A percentile compares a stretch with the other conserved stretches of the same genome.
Conservation (phyloP, 53 echinoderm and acorn worm species). For the Luidia sarsii region DNA sequence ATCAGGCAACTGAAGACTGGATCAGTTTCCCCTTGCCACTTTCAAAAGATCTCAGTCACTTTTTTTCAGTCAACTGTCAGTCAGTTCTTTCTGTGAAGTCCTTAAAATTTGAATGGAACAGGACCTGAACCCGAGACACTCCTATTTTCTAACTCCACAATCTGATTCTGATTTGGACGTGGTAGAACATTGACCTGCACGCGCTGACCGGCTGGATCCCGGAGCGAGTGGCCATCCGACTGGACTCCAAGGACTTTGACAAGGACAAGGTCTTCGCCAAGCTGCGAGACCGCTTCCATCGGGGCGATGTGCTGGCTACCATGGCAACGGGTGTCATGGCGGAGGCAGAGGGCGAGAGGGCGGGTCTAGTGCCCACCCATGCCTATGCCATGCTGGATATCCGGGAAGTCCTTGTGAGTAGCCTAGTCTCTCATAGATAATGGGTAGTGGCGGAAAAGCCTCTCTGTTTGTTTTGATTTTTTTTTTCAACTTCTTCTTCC, state of each 20-base stretch:
- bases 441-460: too few species aligned
- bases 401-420: conserved; percentile 72
- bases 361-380: conserved; percentile 93
- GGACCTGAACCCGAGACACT: too few species aligned
- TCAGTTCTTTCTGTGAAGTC: too few species aligned
- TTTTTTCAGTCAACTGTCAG: too few species aligned
- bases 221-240: conserved; percentile 75
- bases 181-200: conserved; percentile 93
- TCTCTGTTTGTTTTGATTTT: too few species aligned
- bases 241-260: conserved; percentile 71
- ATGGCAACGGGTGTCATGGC: conserved; percentile 83
- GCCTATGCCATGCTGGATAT: conserved; percentile 97
- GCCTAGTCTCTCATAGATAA: too few species aligned
- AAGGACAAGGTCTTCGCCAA: conserved; percentile 81
- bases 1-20: too few species aligned
- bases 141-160: too few species aligned
- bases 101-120: too few species aligned
- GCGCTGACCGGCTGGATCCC: conserved; percentile 97
- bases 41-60: too few species aligned
- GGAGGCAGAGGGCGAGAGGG: conserved; percentile 83
- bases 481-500: too few species aligned
- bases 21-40: too few species aligned
- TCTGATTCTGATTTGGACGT: background rate
- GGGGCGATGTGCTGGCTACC: conserved; percentile 78
- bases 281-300: conserved; percentile 74